phyloP scores from a whole-genome alignment of 2,113 vertebrate genomes.

The Oncorhynchus tshawytscha region DNA sequence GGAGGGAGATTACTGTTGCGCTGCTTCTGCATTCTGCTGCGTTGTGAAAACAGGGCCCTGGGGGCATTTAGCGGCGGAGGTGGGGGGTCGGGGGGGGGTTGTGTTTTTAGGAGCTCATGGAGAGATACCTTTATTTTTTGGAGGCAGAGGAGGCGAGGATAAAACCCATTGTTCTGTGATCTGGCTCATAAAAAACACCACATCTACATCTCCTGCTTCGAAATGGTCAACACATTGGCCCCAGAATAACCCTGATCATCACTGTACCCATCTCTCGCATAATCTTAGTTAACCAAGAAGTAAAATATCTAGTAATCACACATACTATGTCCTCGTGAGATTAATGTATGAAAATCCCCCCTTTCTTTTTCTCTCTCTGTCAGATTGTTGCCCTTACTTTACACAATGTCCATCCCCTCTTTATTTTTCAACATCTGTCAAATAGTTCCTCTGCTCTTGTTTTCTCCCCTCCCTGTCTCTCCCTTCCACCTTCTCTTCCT shows the following conservation, averaged over 20 bases:
- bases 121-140: slow-evolving; percentile 11
- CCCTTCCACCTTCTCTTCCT: background rate
- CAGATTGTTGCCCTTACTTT: no score
- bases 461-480: background rate
- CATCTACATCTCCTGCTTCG: background rate
- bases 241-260: background rate
- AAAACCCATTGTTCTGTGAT: background rate
- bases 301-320: no score
- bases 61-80: slow-evolving; percentile 13
- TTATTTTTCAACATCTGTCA: no score
- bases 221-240: background rate
- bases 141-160: background rate
- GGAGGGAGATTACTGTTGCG: slow-evolving; percentile 77
- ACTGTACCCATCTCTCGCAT: background rate
- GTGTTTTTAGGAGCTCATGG: slow-evolving; percentile 10
- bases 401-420: background rate
- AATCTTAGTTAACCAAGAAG: no score
- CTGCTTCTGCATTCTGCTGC: slow-evolving; percentile 78
- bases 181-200: background rate
- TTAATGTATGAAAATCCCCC: background rate
- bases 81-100: background rate
- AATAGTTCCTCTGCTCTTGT: background rate
- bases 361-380: background rate
- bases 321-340: no score
- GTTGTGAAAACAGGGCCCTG: slow-evolving; percentile 77